Base-by-base conservation (phyloP, 1,140 invertebrate genomes). In the Laupala kohalensis region DNA sequence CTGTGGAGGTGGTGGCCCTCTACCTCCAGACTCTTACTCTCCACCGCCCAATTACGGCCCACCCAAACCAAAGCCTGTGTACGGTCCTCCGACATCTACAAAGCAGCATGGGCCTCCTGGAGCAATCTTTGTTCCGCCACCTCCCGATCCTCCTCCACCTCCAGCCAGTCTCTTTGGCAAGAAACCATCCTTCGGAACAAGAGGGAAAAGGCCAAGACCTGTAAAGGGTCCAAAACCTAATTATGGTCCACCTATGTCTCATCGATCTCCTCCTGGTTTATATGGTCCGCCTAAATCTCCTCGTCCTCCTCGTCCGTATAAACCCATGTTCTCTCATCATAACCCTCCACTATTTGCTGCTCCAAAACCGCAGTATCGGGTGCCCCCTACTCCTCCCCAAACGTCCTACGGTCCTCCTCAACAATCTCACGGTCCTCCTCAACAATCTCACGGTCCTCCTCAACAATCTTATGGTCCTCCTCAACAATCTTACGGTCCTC, bases 281-380 rank as follows among this genome's bases (percentile, higher is more conserved):
- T 67, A 69, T 70, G 80, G 79, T 12, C 78, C 79, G 82, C 78
- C 81, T 13, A 80, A 85, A 75, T 74, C 77, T 5, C 69, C 53
- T 9, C 62, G 28, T 3, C 64, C 70, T 12, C 15, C 19, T 3
- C 30, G 15, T 25, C 13, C 23, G 19, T 82, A 84, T 37, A 81
- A 83, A 0, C 80, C 81, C 24, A 84, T 83, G 0, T 84, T 83
- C 74, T 76, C 75, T 19, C 77, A 77, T 62, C 79, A n/a, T n/a
- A n/a, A n/a, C n/a, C n/a, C n/a, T n/a, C n/a, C n/a, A n/a, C n/a
- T n/a, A n/a, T n/a, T n/a, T n/a, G n/a, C n/a, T n/a, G n/a, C n/a
- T n/a, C n/a, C n/a, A 73, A 28, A 84, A 86, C 70, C 85, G 84
- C 24, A 82, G 82, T 25, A 24, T 66, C 27, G 25, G 3, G 25